Percentiles rank a stretch among this genome's conserved stretches.
These are phyloP conservation scores for Zootermopsis nevadensis DNA, from an alignment of 2,888 invertebrate species.

Conservation along the genomic window DNA sequence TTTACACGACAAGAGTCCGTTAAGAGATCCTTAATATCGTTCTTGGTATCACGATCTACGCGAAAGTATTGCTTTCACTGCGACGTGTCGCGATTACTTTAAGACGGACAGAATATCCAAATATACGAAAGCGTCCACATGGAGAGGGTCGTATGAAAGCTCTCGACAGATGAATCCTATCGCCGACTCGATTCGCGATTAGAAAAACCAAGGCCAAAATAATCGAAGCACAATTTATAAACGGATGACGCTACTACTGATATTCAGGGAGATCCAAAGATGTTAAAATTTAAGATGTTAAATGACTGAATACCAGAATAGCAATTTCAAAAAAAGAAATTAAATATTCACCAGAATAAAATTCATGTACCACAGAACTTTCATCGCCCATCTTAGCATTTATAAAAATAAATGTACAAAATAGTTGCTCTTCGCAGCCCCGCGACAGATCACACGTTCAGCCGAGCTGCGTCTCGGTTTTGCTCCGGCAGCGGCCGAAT, in stretches of 20 bases:
- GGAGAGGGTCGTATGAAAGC: conserved; percentile 28
- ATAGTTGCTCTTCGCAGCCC: conserved; percentile 51
- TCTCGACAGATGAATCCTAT: conserved; percentile 5
- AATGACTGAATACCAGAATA: conserved; percentile 27
- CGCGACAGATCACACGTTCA: conserved; percentile 43
- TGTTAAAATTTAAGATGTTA: conserved; percentile 23
- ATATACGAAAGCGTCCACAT: conserved; percentile 30
- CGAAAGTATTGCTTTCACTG: conserved; percentile 32
- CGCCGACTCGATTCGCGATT: background rate
- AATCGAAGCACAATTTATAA: background rate
- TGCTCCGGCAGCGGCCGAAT: background rate
- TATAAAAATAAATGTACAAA: conserved; percentile 55
- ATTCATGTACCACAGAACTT: conserved; percentile 25
- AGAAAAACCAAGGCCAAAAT: background rate
- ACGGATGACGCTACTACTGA: background rate
- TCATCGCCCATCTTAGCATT: conserved; percentile 11
- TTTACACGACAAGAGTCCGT: conserved; percentile 29
- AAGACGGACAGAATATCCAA: conserved; percentile 31
- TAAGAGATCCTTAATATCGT: conserved; percentile 31
- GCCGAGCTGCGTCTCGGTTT: background rate
- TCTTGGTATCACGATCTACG: conserved; percentile 11
- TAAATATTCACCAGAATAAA: conserved; percentile 5
- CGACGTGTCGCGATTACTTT: background rate
- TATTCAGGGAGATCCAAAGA: conserved; percentile 50
- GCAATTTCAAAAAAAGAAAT: conserved; percentile 1